Percentiles rank a stretch among this genome's conserved stretches.
Conservation (phyloP, 30 jellyfish, hydroid and myxozoan species). For the Chrysaora quinquecirrha region DNA sequence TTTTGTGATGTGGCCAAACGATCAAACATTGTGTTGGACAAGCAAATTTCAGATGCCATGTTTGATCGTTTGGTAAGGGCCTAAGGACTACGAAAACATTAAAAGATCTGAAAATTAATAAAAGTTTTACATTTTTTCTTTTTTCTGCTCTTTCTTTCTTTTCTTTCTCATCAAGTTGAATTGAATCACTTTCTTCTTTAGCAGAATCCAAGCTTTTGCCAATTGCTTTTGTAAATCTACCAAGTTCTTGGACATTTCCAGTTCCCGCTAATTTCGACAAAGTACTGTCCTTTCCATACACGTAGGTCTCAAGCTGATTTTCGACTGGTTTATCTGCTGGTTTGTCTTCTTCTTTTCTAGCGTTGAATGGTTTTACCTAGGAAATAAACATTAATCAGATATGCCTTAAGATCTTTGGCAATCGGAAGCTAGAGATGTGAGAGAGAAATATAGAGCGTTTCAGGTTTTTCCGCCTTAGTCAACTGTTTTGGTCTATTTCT, state of each 20-base stretch:
- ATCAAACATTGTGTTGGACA: too few relatives aligned
- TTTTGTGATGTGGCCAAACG: too few relatives aligned
- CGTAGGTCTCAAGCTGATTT: constrained; percentile 20
- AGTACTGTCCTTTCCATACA: constrained; percentile 31
- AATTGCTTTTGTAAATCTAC: constrained; percentile 27
- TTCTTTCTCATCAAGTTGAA: neutral
- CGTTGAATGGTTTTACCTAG: constrained; percentile 26
- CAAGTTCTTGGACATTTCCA: constrained; percentile 38
- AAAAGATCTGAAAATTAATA: neutral
- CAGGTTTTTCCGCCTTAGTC: too few relatives aligned
- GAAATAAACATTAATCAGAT: too few relatives aligned
- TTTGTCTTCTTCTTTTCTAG: neutral
- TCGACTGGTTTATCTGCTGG: neutral
- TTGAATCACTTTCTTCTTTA: constrained; percentile 2
- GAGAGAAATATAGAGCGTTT: too few relatives aligned
- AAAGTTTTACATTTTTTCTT: constrained; percentile 12
- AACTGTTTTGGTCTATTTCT: too few relatives aligned
- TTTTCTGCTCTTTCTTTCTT: constrained; percentile 18
- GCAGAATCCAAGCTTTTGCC: constrained; percentile 46
- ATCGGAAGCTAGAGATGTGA: too few relatives aligned
- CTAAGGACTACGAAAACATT: too few relatives aligned
- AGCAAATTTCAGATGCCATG: too few relatives aligned
- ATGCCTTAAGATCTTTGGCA: too few relatives aligned
- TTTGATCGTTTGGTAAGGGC: too few relatives aligned
- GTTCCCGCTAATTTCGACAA: constrained; percentile 21